Conservation (phyloP, 2,888 invertebrate species). For the Liodrosophila aerea region DNA sequence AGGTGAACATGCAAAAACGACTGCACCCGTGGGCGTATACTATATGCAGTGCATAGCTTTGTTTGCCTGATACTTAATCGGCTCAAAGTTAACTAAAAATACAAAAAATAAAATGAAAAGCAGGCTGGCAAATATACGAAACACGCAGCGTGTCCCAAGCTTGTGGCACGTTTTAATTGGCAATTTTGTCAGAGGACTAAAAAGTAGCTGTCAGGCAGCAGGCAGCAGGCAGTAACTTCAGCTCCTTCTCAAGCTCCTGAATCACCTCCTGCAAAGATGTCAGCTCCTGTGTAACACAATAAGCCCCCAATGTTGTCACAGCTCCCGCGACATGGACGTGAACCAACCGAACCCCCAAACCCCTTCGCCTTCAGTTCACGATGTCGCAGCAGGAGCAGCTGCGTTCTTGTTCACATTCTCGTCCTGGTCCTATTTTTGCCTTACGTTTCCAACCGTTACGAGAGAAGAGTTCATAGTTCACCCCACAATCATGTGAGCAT, state of each 20-base stretch:
- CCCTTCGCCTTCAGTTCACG: not conserved
- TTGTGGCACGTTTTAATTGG: constrained; percentile 77
- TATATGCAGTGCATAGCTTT: constrained; percentile 39
- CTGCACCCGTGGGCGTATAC: constrained; percentile 8
- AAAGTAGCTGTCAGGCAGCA: constrained; percentile 60
- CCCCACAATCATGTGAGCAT: constrained; percentile 48
- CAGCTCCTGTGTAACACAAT: constrained; percentile 61
- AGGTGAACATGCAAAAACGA: constrained; percentile 3
- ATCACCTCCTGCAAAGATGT: constrained; percentile 5
- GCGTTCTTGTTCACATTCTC: constrained; percentile 9
- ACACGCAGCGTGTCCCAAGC: constrained; percentile 35
- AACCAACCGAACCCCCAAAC: constrained; percentile 15
- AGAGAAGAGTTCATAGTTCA: no score
- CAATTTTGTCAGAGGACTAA: constrained; percentile 62
- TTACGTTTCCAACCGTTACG: constrained; percentile 6
- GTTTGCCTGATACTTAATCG: constrained; percentile 71
- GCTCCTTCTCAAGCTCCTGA: constrained; percentile 10
- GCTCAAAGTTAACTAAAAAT: constrained; percentile 68
- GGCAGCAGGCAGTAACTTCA: constrained; percentile 37
- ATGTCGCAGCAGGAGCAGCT: constrained; percentile 21
- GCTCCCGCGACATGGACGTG: constrained; percentile 55
- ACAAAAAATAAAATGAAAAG: constrained; percentile 1
- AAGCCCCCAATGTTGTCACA: constrained; percentile 51
- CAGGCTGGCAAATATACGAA: constrained; percentile 16
- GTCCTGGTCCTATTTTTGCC: constrained; percentile 19